phyloP scores from a whole-genome alignment of 2,113 vertebrate species.

The Tylochromis polylepis region DNA sequence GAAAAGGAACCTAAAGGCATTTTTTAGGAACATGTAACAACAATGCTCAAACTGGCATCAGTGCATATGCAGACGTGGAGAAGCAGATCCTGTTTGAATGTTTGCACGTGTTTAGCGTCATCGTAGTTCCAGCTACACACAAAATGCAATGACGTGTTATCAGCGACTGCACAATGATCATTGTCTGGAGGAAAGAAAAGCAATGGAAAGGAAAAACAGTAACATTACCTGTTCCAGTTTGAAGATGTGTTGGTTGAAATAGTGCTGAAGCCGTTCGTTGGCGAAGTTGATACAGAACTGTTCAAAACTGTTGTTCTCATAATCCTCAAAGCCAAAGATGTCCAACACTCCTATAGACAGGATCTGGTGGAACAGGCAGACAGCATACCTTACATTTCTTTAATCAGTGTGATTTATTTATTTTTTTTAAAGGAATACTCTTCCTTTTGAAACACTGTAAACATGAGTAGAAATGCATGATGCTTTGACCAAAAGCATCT shows the following conservation, averaged over 20 bases:
- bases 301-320: constrained; percentile 96
- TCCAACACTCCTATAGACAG: constrained; percentile 95
- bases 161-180: neutral
- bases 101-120: neutral
- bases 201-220: neutral
- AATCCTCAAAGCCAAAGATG: constrained; percentile 98
- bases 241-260: constrained; percentile 97
- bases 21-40: neutral
- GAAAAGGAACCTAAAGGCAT: neutral
- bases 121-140: neutral
- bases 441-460: neutral
- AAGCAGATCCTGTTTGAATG: neutral
- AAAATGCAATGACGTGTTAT: neutral
- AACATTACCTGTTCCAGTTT: constrained; percentile 86
- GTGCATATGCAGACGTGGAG: neutral
- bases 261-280: constrained; percentile 93
- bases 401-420: neutral
- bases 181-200: neutral
- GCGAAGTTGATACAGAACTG: constrained; percentile 99
- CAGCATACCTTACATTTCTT: neutral
- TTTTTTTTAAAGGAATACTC: neutral
- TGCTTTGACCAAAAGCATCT: neutral
- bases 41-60: neutral
- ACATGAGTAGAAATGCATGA: neutral
- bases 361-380: constrained; percentile 67